These are phyloP conservation scores for Adoxophyes honmai DNA, from an alignment of 1,140 invertebrate species.

Conservation along the genomic window DNA sequence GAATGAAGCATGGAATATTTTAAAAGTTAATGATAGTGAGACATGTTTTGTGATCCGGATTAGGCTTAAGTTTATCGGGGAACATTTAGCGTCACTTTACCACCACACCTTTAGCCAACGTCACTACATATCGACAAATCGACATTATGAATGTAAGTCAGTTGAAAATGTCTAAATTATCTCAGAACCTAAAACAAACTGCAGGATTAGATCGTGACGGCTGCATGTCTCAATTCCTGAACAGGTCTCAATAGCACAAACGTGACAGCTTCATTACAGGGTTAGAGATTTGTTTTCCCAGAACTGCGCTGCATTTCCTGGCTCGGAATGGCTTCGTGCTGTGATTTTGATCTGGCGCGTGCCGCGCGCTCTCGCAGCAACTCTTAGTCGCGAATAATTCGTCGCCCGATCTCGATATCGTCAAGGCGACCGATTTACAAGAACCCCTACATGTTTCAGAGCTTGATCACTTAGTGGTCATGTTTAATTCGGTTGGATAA, in stretches of 20 bases:
- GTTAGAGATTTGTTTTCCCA: constrained; percentile 27
- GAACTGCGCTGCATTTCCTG: constrained; percentile 33
- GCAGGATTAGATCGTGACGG: constrained; percentile 4
- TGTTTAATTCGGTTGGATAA: constrained; percentile 35
- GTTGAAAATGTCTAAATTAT: background rate
- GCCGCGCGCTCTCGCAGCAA: constrained; percentile 28
- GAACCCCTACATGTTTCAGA: constrained; percentile 29
- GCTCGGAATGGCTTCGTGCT: constrained; percentile 37
- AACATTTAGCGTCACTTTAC: too few relatives aligned
- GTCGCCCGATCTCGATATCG: constrained; percentile 29
- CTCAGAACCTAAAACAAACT: background rate
- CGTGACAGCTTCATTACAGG: constrained; percentile 38
- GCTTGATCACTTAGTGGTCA: constrained; percentile 22
- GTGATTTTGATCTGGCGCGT: constrained; percentile 44
- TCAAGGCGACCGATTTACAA: constrained; percentile 39
- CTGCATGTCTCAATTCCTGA: constrained; percentile 4
- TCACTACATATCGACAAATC: too few relatives aligned
- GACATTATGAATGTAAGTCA: too few relatives aligned
- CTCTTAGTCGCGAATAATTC: constrained; percentile 41
- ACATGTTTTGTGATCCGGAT: too few relatives aligned
- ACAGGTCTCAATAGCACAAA: constrained; percentile 18
- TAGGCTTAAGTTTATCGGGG: too few relatives aligned
- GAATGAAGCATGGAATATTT: background rate
- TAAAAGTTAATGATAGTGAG: background rate
- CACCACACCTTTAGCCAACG: too few relatives aligned